Percentiles rank a stretch among this genome's conserved stretches.
Evolutionary conservation across 1,140 invertebrate species (phyloP).

Genomic region (Habropoda laboriosa): DNA sequence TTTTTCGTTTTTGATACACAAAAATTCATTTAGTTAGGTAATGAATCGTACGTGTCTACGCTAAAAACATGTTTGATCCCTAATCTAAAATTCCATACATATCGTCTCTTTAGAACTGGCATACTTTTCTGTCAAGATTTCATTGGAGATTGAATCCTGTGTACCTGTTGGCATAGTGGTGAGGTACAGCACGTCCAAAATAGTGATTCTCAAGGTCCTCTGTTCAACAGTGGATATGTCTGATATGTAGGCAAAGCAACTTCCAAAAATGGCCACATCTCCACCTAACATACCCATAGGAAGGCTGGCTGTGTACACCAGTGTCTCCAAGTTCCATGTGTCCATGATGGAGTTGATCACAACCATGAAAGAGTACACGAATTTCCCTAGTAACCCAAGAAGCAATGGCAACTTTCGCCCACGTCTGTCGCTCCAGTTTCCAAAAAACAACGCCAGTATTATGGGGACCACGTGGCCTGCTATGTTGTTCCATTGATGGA

Average conservation of each 20-base stretch:
- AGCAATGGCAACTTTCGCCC: slow-evolving; percentile 87
- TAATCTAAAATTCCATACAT: no score
- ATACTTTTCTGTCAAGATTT: neutral
- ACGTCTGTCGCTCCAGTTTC: slow-evolving; percentile 88
- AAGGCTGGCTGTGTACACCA: slow-evolving; percentile 88
- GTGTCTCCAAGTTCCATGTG: slow-evolving; percentile 87
- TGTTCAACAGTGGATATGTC: slow-evolving; percentile 85
- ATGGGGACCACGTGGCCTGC: slow-evolving; percentile 87
- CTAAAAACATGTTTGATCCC: no score
- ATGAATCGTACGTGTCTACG: no score
- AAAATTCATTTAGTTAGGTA: no score
- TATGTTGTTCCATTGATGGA: slow-evolving; percentile 89
- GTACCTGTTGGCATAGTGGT: slow-evolving; percentile 88
- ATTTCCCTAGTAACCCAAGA: slow-evolving; percentile 86
- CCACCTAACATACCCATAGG: slow-evolving; percentile 88
- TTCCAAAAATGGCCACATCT: slow-evolving; percentile 89
- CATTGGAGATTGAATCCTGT: neutral
- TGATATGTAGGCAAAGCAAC: slow-evolving; percentile 88
- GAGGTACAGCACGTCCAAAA: slow-evolving; percentile 88
- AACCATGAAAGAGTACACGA: slow-evolving; percentile 88
- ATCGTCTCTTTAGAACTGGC: neutral
- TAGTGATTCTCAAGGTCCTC: slow-evolving; percentile 87
- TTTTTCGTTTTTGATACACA: no score
- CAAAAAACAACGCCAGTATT: slow-evolving; percentile 88
- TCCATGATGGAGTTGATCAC: slow-evolving; percentile 85